These are phyloP conservation scores for Nebria salina DNA, from an alignment of 2,888 invertebrate species.

Conservation along the genomic window DNA sequence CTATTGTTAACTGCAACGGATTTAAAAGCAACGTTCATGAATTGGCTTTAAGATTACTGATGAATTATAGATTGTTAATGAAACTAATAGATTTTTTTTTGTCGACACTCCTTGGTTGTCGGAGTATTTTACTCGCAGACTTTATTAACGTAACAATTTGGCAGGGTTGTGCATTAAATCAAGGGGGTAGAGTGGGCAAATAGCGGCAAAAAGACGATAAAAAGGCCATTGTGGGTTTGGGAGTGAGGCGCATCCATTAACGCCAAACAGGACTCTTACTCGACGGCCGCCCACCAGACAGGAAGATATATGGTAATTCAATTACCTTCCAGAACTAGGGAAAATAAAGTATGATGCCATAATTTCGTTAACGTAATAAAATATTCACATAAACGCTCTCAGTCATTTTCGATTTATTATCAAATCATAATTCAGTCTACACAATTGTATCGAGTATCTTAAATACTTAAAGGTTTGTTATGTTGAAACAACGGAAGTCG, in stretches of 20 bases:
- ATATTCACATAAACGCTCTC: neutral
- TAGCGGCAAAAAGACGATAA: slow-evolving; percentile 18
- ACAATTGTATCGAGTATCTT: neutral
- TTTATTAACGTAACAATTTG: slow-evolving; percentile 26
- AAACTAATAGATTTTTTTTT: too few species aligned
- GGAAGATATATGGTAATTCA: slow-evolving; percentile 26
- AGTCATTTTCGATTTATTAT: neutral
- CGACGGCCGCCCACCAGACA: slow-evolving; percentile 9
- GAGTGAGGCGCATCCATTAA: slow-evolving; percentile 21
- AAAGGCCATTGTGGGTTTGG: slow-evolving; percentile 3
- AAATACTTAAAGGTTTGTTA: neutral
- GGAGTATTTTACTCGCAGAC: neutral
- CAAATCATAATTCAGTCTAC: neutral
- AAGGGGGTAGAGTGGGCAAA: neutral
- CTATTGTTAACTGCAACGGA: neutral
- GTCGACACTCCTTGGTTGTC: too few species aligned
- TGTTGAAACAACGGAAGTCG: neutral
- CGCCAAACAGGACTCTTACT: slow-evolving; percentile 2
- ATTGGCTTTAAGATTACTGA: neutral
- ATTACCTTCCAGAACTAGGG: neutral
- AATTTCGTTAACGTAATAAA: neutral
- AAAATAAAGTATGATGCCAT: slow-evolving; percentile 9
- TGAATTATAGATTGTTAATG: neutral
- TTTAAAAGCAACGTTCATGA: neutral
- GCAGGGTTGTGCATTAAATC: slow-evolving; percentile 3